Percentiles rank a stretch among this genome's conserved stretches.
These are phyloP conservation scores for Platycheirus rosarum DNA, from an alignment of 2,888 invertebrate species.

Conservation along the genomic window DNA sequence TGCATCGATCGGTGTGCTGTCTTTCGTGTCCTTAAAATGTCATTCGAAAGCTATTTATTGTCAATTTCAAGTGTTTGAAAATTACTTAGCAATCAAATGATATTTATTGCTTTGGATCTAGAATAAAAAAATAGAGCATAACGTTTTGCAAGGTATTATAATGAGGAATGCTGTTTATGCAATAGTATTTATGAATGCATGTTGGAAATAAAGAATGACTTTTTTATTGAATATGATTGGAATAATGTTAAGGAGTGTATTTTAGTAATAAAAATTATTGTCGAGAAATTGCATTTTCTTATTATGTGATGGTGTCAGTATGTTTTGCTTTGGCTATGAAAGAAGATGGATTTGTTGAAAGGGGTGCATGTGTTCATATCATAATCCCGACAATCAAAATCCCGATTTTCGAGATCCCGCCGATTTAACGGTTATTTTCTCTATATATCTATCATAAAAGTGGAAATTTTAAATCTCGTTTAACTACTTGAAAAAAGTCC, in stretches of 20 bases:
- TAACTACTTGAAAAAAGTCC: no score
- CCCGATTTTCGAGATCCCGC: no score
- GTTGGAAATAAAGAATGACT: no score
- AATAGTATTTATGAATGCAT: conserved; percentile 9
- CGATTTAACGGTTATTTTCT: no score
- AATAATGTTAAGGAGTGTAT: background rate
- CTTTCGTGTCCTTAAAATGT: conserved; percentile 55
- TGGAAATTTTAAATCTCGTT: no score
- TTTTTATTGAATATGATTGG: conserved; percentile 16
- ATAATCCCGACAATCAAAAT: no score
- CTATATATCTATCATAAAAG: no score
- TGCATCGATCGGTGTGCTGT: conserved; percentile 48
- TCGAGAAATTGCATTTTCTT: conserved; percentile 17
- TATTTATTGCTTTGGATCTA: conserved; percentile 44
- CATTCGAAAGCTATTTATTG: conserved; percentile 61
- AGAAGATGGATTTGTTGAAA: no score
- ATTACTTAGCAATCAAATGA: conserved; percentile 56
- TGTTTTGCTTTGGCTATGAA: no score
- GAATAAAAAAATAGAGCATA: conserved; percentile 14
- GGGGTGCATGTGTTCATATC: no score
- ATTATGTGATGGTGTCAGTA: no score
- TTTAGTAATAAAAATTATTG: background rate
- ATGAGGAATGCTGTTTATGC: conserved; percentile 27
- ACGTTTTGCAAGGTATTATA: conserved; percentile 28
- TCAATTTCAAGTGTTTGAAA: conserved; percentile 59